phyloP scores from a whole-genome alignment of 2,113 vertebrate genomes.

The Anser brachyrhynchus region DNA sequence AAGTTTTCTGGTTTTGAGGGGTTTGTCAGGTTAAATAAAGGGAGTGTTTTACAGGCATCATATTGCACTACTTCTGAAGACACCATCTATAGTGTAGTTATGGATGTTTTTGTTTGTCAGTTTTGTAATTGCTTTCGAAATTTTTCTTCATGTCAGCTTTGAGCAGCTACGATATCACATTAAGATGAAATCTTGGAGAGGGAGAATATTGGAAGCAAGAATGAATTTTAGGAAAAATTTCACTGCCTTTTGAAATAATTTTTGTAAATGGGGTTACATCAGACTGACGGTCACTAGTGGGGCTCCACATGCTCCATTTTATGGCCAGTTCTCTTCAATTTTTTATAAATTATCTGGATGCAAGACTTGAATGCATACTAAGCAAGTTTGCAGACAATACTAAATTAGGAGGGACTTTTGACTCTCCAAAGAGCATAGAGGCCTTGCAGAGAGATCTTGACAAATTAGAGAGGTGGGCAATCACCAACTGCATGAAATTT shows the following conservation, averaged over 20 bases:
- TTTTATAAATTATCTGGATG: too few species aligned
- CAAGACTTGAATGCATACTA: too few species aligned
- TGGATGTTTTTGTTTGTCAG: background rate
- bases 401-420: too few species aligned
- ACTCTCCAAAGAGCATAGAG: too few species aligned
- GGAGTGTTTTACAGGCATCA: background rate
- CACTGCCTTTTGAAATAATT: background rate
- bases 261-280: too few species aligned
- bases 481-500: too few species aligned
- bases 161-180: background rate
- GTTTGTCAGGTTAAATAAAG: slow-evolving; percentile 12
- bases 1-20: background rate
- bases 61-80: background rate
- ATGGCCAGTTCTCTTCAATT: too few species aligned
- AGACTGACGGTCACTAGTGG: too few species aligned
- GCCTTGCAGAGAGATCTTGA: too few species aligned
- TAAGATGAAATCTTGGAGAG: background rate
- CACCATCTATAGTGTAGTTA: background rate
- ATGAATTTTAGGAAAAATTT: background rate
- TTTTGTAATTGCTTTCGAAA: background rate
- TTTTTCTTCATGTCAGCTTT: background rate
- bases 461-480: too few species aligned
- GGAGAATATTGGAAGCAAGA: background rate
- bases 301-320: too few species aligned
- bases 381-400: too few species aligned